phyloP scores from a whole-genome alignment of 2,888 invertebrate genomes.

The Eupithecia abbreviata region DNA sequence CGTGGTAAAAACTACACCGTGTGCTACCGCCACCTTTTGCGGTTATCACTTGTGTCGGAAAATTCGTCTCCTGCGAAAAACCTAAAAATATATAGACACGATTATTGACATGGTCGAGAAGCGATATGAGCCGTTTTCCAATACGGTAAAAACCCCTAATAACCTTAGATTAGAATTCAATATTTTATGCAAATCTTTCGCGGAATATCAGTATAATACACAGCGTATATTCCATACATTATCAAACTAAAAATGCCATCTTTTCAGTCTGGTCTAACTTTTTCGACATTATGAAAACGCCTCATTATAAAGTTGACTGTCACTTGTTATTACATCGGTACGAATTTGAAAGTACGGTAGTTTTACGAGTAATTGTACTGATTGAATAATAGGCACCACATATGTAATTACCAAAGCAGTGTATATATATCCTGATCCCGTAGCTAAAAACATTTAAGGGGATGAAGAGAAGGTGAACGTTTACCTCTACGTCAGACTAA shows the following conservation, averaged over 20 bases:
- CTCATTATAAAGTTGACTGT: too few relatives aligned
- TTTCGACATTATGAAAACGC: too few relatives aligned
- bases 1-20: constrained; percentile 42
- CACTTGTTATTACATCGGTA: background rate
- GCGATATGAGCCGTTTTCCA: too few relatives aligned
- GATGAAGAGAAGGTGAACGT: background rate
- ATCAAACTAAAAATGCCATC: too few relatives aligned
- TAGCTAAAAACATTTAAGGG: background rate
- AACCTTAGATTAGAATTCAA: too few relatives aligned
- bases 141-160: too few relatives aligned
- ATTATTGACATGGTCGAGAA: background rate
- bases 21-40: constrained; percentile 24
- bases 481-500: too few relatives aligned
- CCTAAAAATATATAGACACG: background rate
- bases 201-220: too few relatives aligned
- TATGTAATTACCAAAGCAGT: background rate
- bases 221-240: too few relatives aligned
- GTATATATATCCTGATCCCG: background rate
- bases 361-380: too few relatives aligned
- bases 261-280: too few relatives aligned
- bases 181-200: too few relatives aligned
- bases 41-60: background rate
- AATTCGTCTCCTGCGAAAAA: background rate
- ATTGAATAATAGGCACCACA: background rate
- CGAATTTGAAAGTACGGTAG: background rate